These are phyloP conservation scores for Amblyopsis rosae DNA, from an alignment of 2,113 vertebrate species.

Conservation along the genomic window DNA sequence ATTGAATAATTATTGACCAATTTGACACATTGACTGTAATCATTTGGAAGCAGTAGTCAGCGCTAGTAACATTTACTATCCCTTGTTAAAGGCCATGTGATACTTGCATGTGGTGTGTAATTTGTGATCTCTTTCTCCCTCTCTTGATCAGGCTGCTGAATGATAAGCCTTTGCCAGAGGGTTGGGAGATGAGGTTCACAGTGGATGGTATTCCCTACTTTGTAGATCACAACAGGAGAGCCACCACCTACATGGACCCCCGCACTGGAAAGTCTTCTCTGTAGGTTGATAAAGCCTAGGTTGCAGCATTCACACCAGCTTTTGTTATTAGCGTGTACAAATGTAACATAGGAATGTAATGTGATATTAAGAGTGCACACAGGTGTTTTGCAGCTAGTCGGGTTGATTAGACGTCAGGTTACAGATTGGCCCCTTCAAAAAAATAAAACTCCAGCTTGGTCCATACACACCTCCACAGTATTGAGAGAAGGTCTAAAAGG, in stretches of 20 bases:
- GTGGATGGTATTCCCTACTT: conserved; percentile 98
- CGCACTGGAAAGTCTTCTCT: conserved; percentile 96
- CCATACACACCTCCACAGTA: no score
- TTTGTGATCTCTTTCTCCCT: not conserved
- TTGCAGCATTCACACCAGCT: not conserved
- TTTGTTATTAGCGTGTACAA: no score
- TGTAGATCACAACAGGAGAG: conserved; percentile 95
- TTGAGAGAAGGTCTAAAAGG: no score
- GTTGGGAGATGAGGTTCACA: conserved; percentile 99
- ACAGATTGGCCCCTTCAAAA: no score
- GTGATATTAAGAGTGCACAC: no score
- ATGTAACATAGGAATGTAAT: no score
- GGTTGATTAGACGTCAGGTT: no score
- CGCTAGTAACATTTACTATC: no score
- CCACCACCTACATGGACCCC: conserved; percentile 97
- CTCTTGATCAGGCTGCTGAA: conserved; percentile 83
- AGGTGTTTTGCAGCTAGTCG: no score
- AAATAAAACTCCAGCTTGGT: no score
- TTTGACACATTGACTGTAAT: no score
- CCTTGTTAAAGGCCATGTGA: not conserved
- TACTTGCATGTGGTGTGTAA: conserved; percentile 5
- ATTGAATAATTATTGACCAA: not conserved
- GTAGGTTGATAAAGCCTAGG: conserved; percentile 71
- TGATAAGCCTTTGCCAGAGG: conserved; percentile 96
- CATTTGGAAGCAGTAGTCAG: no score